phyloP scores from a whole-genome alignment of 2,888 invertebrate genomes.

The Eretmocerus hayati region DNA sequence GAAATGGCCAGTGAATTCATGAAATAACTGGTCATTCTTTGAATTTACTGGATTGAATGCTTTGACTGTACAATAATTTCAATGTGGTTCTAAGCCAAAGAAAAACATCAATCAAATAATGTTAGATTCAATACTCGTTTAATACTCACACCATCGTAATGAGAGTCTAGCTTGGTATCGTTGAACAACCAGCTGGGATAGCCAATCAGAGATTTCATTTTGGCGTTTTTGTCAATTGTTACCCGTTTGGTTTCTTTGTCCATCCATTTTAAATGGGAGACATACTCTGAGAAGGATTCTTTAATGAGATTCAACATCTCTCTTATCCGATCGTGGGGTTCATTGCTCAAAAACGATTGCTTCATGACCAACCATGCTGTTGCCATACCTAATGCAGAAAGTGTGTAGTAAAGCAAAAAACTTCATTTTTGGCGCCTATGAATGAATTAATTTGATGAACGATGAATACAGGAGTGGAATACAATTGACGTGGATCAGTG shows the following conservation, averaged over 20 bases:
- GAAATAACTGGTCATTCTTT: too few species aligned
- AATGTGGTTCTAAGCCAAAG: too few species aligned
- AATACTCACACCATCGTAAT: constrained; percentile 57
- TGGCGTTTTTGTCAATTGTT: constrained; percentile 65
- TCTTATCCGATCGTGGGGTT: constrained; percentile 51
- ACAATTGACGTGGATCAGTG: too few species aligned
- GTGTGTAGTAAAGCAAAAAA: too few species aligned
- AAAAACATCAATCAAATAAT: constrained; percentile 49
- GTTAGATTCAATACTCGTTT: background rate
- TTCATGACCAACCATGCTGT: constrained; percentile 42
- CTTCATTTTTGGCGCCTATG: too few species aligned
- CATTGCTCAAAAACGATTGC: constrained; percentile 31
- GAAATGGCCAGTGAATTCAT: too few species aligned
- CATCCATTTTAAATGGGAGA: constrained; percentile 67
- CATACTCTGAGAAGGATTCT: constrained; percentile 60
- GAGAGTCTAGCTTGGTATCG: constrained; percentile 57
- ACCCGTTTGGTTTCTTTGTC: constrained; percentile 64
- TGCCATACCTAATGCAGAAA: constrained; percentile 42
- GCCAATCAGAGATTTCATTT: constrained; percentile 70
- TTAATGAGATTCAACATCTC: constrained; percentile 71
- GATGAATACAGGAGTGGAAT: too few species aligned
- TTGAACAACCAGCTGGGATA: constrained; percentile 72
- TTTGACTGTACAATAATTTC: too few species aligned
- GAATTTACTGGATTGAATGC: too few species aligned
- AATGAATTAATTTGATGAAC: too few species aligned